phyloP scores from a whole-genome alignment of 2,797 vertebrate genomes.

The Ficedula albicollis region DNA sequence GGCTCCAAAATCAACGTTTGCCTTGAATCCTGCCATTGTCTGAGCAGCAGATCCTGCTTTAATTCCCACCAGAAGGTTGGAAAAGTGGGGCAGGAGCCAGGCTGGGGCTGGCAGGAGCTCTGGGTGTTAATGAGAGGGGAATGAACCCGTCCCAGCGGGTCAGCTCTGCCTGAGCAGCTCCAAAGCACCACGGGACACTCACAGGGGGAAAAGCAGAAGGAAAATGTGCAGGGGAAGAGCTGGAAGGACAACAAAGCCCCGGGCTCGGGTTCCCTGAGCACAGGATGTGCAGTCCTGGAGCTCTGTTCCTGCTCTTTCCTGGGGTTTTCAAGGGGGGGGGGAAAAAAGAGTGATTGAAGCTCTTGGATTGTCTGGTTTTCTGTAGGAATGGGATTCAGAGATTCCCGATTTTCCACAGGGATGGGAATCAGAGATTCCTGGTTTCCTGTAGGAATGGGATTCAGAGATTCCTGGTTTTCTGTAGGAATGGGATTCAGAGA shows the following conservation, averaged over 20 bases:
- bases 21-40: slow-evolving; percentile 58
- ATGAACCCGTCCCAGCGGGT: not conserved
- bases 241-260: not conserved
- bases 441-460: no score
- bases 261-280: not conserved
- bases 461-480: no score
- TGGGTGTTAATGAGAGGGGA: slow-evolving; percentile 14
- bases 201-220: not conserved
- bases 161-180: not conserved
- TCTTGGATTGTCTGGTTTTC: not conserved
- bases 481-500: no score
- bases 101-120: not conserved
- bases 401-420: no score
- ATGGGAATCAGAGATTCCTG: no score
- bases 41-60: not conserved
- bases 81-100: not conserved
- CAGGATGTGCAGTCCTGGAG: not conserved
- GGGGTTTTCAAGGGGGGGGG: no score
- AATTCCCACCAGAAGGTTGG: not conserved
- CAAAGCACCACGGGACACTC: not conserved
- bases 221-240: not conserved
- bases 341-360: not conserved
- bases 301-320: not conserved
- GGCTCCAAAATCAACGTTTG: slow-evolving; percentile 57
- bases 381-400: not conserved